Evolutionary conservation across 64 coral and sea anemone species (phyloP).

Genomic region (Dendrophyllia cribrosa): DNA sequence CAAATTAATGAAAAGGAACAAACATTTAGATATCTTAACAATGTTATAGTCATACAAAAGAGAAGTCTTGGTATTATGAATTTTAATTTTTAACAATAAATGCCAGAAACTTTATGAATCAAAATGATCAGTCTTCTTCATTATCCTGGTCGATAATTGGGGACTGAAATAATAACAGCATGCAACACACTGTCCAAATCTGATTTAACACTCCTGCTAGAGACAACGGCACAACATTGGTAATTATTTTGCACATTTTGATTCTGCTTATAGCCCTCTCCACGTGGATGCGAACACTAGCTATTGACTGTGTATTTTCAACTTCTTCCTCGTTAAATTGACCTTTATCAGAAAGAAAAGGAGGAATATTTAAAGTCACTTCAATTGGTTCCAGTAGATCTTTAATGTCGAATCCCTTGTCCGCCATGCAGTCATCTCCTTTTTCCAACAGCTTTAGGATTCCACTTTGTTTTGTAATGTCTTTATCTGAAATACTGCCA

Average conservation of each 20-base stretch:
- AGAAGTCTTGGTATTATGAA: not conserved
- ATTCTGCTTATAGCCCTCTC: no score
- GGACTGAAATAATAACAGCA: conserved; percentile 44
- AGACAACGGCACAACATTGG: conserved; percentile 61
- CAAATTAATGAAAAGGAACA: not conserved
- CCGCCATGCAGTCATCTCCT: no score
- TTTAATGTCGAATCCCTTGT: no score
- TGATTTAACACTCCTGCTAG: conserved; percentile 51
- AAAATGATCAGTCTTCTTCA: conserved; percentile 45
- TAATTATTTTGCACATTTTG: conserved; percentile 63
- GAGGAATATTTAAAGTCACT: no score
- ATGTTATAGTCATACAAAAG: not conserved
- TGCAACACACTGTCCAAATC: conserved; percentile 53
- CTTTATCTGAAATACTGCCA: no score
- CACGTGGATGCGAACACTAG: no score
- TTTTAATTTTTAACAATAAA: conserved; percentile 3
- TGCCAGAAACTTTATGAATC: not conserved
- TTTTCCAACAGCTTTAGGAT: no score
- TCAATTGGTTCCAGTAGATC: no score
- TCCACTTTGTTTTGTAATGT: no score
- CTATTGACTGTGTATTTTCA: no score
- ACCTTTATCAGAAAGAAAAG: no score
- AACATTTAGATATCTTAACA: not conserved
- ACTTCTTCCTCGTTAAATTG: no score
- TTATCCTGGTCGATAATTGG: conserved; percentile 29